Base-by-base conservation (phyloP, 1,140 invertebrate genomes). In the Drosophila elegans region DNA sequence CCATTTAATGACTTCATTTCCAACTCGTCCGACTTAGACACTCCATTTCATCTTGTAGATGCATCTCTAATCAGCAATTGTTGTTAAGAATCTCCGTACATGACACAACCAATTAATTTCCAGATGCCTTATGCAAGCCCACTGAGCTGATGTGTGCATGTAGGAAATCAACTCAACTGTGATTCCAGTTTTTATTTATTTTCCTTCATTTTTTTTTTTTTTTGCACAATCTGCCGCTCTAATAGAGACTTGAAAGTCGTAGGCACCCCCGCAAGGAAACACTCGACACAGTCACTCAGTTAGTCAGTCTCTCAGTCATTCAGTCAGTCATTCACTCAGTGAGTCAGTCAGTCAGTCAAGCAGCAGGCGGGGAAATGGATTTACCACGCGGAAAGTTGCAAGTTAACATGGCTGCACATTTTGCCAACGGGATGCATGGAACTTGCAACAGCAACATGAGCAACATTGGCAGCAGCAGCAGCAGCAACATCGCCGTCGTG, bases 71-170 rank as follows among this genome's bases (percentile, higher is more conserved):
- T 72, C 68, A 71, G 68, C 68, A 72, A 71, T 72, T 72, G 68
- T 72, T 48, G 68, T 16, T 72, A 57, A 71, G 52, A 72, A 72
- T 72, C 66, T 72, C 44, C 68, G 10, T 62, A 77, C 82, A 75
- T 88, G 82, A 77, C 82, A 82, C 82, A 63, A 82, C 74, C 82
- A 85, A 85, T 85, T 85, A 85, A 85, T 81, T 88, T 77, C 76
- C 74, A 66, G 55, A 55, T 82, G 81, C 49, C 60, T 77, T 55
- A 76, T 67, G 73, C 74, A 71, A 71, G 63, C 41, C 29, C 21
- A 36, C 12, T 29, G 45, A 32, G 62, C 32, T 4, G 34, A 39
- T 63, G 41, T 54, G 51, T 55, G 52, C 34, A 32, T 39, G 12
- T 56, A 57, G 34, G 62, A 53, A 45, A 51, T 56, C 38, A 41